Base-by-base conservation (phyloP, 2,113 vertebrate genomes). In the Notarius lentiginosus region DNA sequence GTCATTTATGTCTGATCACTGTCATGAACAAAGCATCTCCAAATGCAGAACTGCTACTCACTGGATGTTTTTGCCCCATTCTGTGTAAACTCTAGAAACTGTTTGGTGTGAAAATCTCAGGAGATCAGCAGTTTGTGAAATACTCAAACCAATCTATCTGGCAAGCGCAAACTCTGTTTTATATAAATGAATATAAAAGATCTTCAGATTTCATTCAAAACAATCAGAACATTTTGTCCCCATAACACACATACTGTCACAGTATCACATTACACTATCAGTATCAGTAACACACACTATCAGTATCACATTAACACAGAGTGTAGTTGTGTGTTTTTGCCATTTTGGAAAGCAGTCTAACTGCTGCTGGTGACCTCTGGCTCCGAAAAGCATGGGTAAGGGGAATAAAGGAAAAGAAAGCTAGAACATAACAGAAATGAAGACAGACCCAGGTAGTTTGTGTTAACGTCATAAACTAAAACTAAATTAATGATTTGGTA, bases 121-220 rank as follows among this genome's bases (percentile, higher is more conserved):
- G 70, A 73, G 70, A 11, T 75, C 72, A 75, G 7, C 72, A 10
- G 72, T 70, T 70, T 70, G 30, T 75, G 34, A 73, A 49, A 73
- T 49, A 22, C 5, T 8, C 41, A 75, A 75, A 75, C 18, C 9
- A 24, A 12, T 75, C 72, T 47, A 47, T 73, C 70, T 73, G 70
- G 18, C 70, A 75, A 22, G 47, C 0, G 72, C 7, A 12, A 51
- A 75, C 47, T n/a, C 7, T 41, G 20, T 49, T 49, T 75, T 24
- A 51, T 75, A 22, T 51, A 10, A 75, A 75, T 6, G 9, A 51
- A 75, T 20, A 12, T 51, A 41, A 41, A 41, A 41, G 41, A 41
- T 41, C 68, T 20, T 34, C 68, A 41, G 68, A 41, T 72, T 17
- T 72, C 17, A 24, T 75, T 49, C 47, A 49, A 20, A 49, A 24